Conservation (phyloP, 2,888 invertebrate species). For the Pterobdella sp. region DNA sequence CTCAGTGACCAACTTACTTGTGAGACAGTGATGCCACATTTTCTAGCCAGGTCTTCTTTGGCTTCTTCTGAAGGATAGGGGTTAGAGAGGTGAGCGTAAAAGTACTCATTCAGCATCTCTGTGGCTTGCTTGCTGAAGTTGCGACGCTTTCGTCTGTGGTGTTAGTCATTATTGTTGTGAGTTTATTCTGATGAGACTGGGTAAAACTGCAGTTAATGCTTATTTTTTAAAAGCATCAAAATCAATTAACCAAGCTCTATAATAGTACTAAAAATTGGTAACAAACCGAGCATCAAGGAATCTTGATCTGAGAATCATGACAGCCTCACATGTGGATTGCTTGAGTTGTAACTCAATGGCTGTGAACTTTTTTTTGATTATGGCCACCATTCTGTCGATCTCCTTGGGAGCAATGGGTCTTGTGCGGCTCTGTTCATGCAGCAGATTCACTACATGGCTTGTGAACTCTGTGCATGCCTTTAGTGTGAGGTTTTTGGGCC, state of each 20-base stretch:
- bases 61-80: slow-evolving; percentile 99
- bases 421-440: slow-evolving; percentile 90
- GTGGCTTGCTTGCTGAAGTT: slow-evolving; percentile 99
- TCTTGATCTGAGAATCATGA: slow-evolving; percentile 89
- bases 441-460: slow-evolving; percentile 96
- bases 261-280: not conserved
- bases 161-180: not conserved
- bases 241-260: not conserved
- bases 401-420: slow-evolving; percentile 95
- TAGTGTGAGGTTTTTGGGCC: not conserved
- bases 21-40: slow-evolving; percentile 95
- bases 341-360: slow-evolving; percentile 72
- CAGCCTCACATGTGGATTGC: slow-evolving; percentile 98
- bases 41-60: slow-evolving; percentile 96
- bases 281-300: slow-evolving; percentile 63
- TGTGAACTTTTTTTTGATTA: slow-evolving; percentile 53
- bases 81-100: slow-evolving; percentile 97
- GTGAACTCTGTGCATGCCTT: slow-evolving; percentile 98
- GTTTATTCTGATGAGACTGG: not conserved
- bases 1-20: slow-evolving; percentile 59
- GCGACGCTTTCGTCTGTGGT: slow-evolving; percentile 72
- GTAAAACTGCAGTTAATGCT: not conserved
- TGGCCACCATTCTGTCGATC: slow-evolving; percentile 65
- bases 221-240: not conserved
- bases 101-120: slow-evolving; percentile 97